Base-by-base conservation (phyloP, 2,888 invertebrate genomes). In the Lasioglossum morio region DNA sequence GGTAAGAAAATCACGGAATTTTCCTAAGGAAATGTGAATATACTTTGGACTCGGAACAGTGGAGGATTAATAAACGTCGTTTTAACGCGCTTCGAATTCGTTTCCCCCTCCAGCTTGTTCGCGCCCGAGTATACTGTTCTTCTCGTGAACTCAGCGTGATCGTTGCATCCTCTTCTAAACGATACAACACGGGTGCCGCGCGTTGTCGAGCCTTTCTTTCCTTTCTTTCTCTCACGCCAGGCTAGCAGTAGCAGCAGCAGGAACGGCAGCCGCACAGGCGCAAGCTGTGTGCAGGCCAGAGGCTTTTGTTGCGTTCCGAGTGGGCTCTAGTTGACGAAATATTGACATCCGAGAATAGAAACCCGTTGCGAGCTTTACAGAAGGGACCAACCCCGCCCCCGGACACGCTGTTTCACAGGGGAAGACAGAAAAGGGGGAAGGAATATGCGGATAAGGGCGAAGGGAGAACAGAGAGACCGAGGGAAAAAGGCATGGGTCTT, bases 401-500 rank as follows among this genome's bases (percentile, higher is more conserved):
- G 82, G 82, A 82, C 57, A 57, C 79, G 87, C 79, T 77, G 86
- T 86, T 75, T 69, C 73, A 60, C 75, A 81, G 83, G 96, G 96
- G 82, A 95, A 96, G 93, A 95, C 95, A 69, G 96, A 86, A 63
- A 30, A 95, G 95, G 96, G 78, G 95, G 92, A 94, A 94, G 85
- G 78, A 86, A 79, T 85, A 81, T 77, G 77, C 77, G 66, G 70
- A 53, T 74, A 63, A 63, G 63, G 72, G 84, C 46, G 70, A 79
- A 85, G 88, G 85, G 88, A 82, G 82, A 88, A 82, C 82, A 77
- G 66, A 87, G 81, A 83, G 76, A 95, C 82, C 81, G 79, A 89
- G 89, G 88, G 85, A 87, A 85, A 69, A 87, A 95, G 94, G 88
- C 95, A 95, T 63, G 83, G 95, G 88, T 78, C 72, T 79, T 75